Evolutionary conservation across 2,113 vertebrate genomes (phyloP).

Genomic region (Odocoileus hemionus): DNA sequence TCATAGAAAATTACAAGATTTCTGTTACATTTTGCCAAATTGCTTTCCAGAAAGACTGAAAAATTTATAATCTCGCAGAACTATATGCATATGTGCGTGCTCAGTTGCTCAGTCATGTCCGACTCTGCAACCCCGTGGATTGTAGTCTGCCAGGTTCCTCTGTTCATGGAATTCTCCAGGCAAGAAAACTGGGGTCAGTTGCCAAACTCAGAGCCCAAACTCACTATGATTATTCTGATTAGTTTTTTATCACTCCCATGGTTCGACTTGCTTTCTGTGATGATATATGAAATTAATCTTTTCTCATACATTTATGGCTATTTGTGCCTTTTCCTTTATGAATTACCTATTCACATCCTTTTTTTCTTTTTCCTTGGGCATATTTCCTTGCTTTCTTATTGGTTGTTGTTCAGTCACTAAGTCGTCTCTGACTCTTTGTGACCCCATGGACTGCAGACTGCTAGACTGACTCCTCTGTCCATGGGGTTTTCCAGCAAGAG

Average conservation of each 20-base stretch:
- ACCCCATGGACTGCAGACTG: not conserved
- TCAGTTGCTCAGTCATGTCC: not conserved
- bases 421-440: not conserved
- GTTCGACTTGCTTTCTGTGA: not conserved
- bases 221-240: not conserved
- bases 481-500: not conserved
- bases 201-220: not conserved
- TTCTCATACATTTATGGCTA: not conserved
- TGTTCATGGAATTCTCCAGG: not conserved
- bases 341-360: not conserved
- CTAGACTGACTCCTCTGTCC: not conserved
- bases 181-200: not conserved
- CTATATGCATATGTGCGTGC: accelerated
- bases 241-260: not conserved
- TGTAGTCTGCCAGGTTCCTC: not conserved
- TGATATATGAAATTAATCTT: not conserved
- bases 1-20: not conserved
- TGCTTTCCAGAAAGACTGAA: not conserved
- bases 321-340: not conserved
- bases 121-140: not conserved
- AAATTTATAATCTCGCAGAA: not conserved
- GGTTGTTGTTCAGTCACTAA: not conserved
- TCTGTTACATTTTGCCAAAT: not conserved
- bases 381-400: not conserved
- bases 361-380: not conserved